These are phyloP conservation scores for Ormia ochracea DNA, from an alignment of 2,888 invertebrate genomes.

Conservation along the genomic window DNA sequence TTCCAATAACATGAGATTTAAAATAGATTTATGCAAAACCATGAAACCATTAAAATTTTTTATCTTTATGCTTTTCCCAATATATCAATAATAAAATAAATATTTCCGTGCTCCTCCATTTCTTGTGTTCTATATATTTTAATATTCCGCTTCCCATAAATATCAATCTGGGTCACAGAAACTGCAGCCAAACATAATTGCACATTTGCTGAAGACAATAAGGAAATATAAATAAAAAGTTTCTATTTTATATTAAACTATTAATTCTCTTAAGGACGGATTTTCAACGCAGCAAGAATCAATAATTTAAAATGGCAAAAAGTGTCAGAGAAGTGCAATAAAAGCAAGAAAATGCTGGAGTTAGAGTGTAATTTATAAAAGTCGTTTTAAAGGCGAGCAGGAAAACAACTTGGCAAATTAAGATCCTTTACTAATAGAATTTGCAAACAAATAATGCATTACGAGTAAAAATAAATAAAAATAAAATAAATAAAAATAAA, in stretches of 20 bases:
- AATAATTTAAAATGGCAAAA: conserved; percentile 8
- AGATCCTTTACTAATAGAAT: neutral
- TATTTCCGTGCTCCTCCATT: neutral
- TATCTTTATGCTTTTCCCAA: neutral
- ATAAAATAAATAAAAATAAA: too few species aligned
- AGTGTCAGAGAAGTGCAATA: neutral
- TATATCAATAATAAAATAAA: neutral
- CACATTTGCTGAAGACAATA: neutral
- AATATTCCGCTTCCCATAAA: too few species aligned
- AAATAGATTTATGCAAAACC: conserved; percentile 5
- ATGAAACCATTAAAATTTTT: neutral
- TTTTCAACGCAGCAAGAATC: conserved; percentile 4
- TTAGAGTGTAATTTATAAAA: neutral
- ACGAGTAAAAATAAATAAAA: too few species aligned
- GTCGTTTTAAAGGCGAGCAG: neutral
- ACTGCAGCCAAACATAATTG: neutral
- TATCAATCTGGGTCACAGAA: conserved; percentile 21
- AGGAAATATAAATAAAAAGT: neutral
- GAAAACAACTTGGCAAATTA: neutral
- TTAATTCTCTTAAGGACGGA: conserved; percentile 4
- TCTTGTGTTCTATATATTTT: neutral
- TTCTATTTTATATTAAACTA: neutral
- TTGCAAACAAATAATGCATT: too few species aligned
- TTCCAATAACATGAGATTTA: neutral
- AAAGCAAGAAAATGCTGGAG: neutral